Conservation (phyloP, 1,140 invertebrate genomes). For the Aphelenchoides besseyi region DNA sequence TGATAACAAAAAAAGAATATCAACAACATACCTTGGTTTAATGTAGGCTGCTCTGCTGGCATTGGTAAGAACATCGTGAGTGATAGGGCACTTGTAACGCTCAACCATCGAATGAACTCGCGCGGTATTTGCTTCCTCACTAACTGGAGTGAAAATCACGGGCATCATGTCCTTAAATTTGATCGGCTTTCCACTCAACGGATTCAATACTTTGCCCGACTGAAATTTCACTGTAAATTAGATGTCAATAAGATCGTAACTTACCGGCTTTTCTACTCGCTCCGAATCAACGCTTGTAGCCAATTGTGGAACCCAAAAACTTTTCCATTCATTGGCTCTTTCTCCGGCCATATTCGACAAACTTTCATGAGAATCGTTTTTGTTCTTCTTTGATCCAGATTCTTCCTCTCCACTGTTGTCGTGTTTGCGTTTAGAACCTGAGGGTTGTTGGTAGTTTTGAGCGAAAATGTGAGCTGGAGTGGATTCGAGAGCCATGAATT, state of each 20-base stretch:
- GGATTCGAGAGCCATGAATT: constrained; percentile 67
- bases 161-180: constrained; percentile 87
- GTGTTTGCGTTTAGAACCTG: constrained; percentile 1
- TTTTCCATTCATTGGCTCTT: constrained; percentile 76
- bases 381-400: constrained; percentile 32
- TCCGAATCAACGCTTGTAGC: constrained; percentile 74
- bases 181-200: constrained; percentile 82
- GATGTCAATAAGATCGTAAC: background rate
- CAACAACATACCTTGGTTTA: constrained; percentile 72
- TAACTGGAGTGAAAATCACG: constrained; percentile 86
- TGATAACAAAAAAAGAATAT: background rate
- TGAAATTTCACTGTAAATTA: constrained; percentile 27
- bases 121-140: constrained; percentile 63
- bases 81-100: constrained; percentile 94
- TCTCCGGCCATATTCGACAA: constrained; percentile 61
- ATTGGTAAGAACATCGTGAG: constrained; percentile 90
- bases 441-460: background rate
- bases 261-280: constrained; percentile 76
- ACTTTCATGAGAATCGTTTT: constrained; percentile 28
- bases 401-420: background rate
- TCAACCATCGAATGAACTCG: constrained; percentile 64
- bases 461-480: constrained; percentile 50
- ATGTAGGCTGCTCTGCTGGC: constrained; percentile 87
- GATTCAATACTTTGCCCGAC: constrained; percentile 75
- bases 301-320: constrained; percentile 94